phyloP scores from a whole-genome alignment of 2,888 invertebrate species.

The Oscheius myriophilus region DNA sequence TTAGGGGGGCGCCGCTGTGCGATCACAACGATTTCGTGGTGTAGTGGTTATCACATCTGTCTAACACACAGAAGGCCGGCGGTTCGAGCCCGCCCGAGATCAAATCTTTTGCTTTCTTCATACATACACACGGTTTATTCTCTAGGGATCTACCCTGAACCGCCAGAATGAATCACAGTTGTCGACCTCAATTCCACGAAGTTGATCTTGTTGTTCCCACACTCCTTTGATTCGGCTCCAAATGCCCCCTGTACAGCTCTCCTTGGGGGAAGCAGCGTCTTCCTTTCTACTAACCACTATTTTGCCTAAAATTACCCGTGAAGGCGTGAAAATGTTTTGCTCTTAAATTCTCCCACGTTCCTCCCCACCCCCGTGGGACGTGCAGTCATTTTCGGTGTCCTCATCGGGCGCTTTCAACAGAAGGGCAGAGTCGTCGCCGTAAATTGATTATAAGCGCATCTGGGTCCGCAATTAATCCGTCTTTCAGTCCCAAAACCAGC shows the following conservation, averaged over 20 bases:
- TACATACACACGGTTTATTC: too few relatives aligned
- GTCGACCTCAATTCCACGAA: too few relatives aligned
- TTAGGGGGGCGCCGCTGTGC: too few relatives aligned
- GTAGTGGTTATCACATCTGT: slow-evolving; percentile 55
- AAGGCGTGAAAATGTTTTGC: not conserved
- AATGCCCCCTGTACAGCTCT: too few relatives aligned
- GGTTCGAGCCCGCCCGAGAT: slow-evolving; percentile 59
- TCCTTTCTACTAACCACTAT: not conserved
- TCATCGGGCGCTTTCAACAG: too few relatives aligned
- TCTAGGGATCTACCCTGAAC: too few relatives aligned
- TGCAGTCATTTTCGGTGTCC: too few relatives aligned
- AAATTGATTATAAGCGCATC: slow-evolving; percentile 28
- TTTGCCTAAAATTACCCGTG: not conserved
- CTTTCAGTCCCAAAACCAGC: slow-evolving; percentile 6
- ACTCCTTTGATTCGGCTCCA: too few relatives aligned
- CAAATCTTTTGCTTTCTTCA: slow-evolving; percentile 26
- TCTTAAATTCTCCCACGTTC: not conserved
- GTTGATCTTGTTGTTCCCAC: too few relatives aligned
- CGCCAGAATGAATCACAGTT: too few relatives aligned
- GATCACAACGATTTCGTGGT: slow-evolving; percentile 19
- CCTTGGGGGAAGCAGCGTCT: too few relatives aligned
- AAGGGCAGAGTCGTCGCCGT: not conserved
- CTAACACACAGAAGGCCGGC: slow-evolving; percentile 59
- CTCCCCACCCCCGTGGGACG: too few relatives aligned
- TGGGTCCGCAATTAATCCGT: slow-evolving; percentile 24